These are phyloP conservation scores for Coenonympha glycerion DNA, from an alignment of 2,888 invertebrate genomes.

Conservation along the genomic window DNA sequence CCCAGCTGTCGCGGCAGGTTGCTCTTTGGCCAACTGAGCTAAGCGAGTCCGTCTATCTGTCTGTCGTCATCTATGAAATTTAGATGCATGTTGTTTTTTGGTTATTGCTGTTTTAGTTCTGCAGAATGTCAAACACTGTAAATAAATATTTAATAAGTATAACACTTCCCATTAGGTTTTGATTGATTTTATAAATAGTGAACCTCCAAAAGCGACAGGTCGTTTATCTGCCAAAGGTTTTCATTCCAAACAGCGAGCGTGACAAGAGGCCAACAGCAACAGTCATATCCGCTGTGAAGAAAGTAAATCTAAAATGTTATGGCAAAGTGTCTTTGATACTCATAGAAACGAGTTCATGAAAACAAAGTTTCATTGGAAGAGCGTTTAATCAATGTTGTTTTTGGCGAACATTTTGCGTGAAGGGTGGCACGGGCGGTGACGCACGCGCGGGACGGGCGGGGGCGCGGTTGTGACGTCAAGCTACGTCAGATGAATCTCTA, in stretches of 20 bases:
- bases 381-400: constrained; percentile 52
- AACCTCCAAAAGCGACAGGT: background rate
- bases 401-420: constrained; percentile 55
- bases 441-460: constrained; percentile 43
- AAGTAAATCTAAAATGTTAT: constrained; percentile 8
- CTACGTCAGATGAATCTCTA: constrained; percentile 29
- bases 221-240: background rate
- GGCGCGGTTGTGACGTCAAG: constrained; percentile 61
- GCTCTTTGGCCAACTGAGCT: no score
- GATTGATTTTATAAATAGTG: no score
- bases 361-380: constrained; percentile 29
- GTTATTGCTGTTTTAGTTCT: no score
- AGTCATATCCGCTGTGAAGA: background rate
- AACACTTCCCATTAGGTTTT: no score
- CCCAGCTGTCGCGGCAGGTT: no score
- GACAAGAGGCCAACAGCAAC: constrained; percentile 10
- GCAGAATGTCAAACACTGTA: no score
- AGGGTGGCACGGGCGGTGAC: constrained; percentile 37
- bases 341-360: constrained; percentile 20
- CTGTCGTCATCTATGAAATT: no score
- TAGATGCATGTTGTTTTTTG: no score
- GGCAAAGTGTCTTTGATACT: constrained; percentile 5
- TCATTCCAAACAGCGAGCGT: constrained; percentile 2
- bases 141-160: no score
- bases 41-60: no score